Base-by-base conservation (phyloP, 2,113 vertebrate genomes). In the Sander lucioperca region DNA sequence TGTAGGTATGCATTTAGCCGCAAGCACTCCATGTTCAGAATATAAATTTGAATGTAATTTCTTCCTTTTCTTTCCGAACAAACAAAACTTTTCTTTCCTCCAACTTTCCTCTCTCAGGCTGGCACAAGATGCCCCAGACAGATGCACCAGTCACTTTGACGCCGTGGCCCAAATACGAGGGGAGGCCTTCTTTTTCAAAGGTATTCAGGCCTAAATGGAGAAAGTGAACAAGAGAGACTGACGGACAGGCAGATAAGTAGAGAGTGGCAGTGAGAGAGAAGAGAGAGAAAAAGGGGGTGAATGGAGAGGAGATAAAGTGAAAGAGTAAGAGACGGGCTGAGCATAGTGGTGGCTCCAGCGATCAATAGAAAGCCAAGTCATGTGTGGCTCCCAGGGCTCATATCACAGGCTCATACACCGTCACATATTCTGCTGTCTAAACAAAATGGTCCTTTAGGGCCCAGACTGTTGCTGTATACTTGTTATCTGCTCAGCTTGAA, bases 141-240 rank as follows among this genome's bases (percentile, higher is more conserved):
- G 98, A 88, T 99, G 98, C 86, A 96, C 87, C 74, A 93, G 95
- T 0, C 94, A 97, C 86, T 99, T 99, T 0, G 98, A 99, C 0
- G 98, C 98, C 0, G 97, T 99, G 89, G 98, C 98, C 66, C 98
- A 99, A 93, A 99, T 99, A 92, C 96, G 98, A 4, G 98, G 98
- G 4, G 98, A 99, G 90, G 97, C 97, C 43, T 99, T 99, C 94
- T 99, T 99, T 90, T 99, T 99, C 89, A 99, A 98, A 97, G 98
- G 98, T 99, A 94, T 79, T 73, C 47, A 43, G 77, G 23, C 67
- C 30, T 59, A 10, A 59, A 36, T 50, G 56, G 25, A 64, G n/a
- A 79, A 51, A 39, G 77, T 43, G 43, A 68, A 59, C 33, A 21
- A 69, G 77, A 50, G 23, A 80, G 53, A 57, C 30, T 50, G 68